Evolutionary conservation across 2,888 invertebrate species (phyloP).

Genomic region (Ichneumon xanthorius): DNA sequence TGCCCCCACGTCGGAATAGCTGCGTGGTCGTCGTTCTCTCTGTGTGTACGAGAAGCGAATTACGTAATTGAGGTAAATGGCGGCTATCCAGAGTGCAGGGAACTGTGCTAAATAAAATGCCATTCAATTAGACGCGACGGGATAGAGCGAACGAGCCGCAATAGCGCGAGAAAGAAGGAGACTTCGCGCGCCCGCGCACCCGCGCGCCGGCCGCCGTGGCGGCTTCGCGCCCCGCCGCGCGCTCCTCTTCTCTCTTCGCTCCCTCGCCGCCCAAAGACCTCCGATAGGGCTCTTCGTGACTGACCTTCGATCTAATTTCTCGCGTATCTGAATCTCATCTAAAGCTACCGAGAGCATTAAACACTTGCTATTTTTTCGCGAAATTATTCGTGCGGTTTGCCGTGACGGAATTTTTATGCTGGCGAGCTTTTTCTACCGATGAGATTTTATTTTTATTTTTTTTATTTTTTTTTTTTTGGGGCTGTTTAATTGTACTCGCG

Average conservation of each 20-base stretch:
- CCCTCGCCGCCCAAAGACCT: slow-evolving; percentile 16
- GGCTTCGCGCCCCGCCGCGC: no score
- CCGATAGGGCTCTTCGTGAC: slow-evolving; percentile 42
- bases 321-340: slow-evolving; percentile 33
- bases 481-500: no score
- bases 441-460: no score
- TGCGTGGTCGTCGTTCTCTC: slow-evolving; percentile 73
- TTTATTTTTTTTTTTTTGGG: no score
- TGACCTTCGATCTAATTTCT: slow-evolving; percentile 55
- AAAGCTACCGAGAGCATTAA: neutral
- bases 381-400: neutral
- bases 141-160: slow-evolving; percentile 10
- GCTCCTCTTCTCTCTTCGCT: no score
- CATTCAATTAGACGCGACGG: slow-evolving; percentile 78
- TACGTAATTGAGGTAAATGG: slow-evolving; percentile 83
- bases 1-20: slow-evolving; percentile 63
- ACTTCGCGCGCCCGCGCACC: neutral
- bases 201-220: neutral
- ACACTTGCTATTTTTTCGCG: neutral
- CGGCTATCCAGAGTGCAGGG: slow-evolving; percentile 81
- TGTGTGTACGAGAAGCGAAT: slow-evolving; percentile 78
- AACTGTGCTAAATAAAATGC: slow-evolving; percentile 82
- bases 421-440: no score
- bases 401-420: neutral
- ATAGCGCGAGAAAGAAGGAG: slow-evolving; percentile 7